Base-by-base conservation (phyloP, 1,140 invertebrate genomes). In the Bursaphelenchus mucronatus region DNA sequence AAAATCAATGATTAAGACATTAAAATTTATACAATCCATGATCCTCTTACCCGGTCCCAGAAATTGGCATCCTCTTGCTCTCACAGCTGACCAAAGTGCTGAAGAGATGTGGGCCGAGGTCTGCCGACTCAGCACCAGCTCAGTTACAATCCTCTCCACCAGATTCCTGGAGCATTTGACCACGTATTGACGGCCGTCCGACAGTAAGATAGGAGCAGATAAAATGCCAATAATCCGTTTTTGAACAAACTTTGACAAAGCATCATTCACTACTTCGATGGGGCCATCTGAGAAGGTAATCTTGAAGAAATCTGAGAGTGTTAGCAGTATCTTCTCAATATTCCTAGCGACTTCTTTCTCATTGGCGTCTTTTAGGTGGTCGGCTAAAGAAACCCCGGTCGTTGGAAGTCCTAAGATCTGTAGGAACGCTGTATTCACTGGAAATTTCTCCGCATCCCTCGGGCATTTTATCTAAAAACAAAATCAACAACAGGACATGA, bases 11-110 rank as follows among this genome's bases (percentile, higher is more conserved):
- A 57, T 53, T 56, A 59, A 30, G 30, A 30, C 30, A 30, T 30
- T 5, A 30, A 30, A 30, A 30, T 30, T 30, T 5, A 30, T 30
- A 30, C 5, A 3, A 30, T 30, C 30, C 30, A 30, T 30, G 5
- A 30, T 30, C 65, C 50, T 67, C 69, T 74, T 82, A 87, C 88
- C 88, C 70, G 94, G 94, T n/a, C 95, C 95, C 13, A 98, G 87
- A 83, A 98, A 98, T 82, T 98, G 95, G 82, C 95, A 98, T 43
- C 95, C 94, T 61, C 94, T 86, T 3, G 92, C 90, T 64, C 95
- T 83, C 4, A 98, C 94, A 52, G 94, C 94, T 45, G 92, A 91
- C 95, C 95, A 98, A 15, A 98, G 84, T 83, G 93, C 92, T 8
- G 90, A 89, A 57, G 90, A 92, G 4, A 94, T 82, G 78, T 94